Conservation (phyloP, 2,113 vertebrate species). For the Nipponia nippon region DNA sequence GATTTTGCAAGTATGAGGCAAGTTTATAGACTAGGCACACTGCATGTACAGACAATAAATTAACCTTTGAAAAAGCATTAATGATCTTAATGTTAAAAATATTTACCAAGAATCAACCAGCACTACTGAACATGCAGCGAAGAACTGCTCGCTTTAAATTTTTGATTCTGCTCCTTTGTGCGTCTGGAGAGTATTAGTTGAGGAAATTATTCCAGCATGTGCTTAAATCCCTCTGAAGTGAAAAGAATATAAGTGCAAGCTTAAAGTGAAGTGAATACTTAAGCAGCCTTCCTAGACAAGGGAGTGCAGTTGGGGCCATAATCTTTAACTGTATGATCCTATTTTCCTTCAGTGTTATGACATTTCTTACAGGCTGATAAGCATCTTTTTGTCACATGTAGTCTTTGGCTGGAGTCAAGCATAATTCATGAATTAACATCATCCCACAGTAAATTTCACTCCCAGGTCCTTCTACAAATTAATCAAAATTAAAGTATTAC, state of each 20-base stretch:
- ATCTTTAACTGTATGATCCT: background rate
- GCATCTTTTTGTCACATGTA: background rate
- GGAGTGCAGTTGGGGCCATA: background rate
- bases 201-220: background rate
- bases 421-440: background rate
- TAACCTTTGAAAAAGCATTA: background rate
- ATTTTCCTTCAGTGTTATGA: background rate
- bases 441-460: background rate
- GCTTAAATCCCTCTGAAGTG: background rate
- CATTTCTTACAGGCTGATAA: background rate
- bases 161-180: background rate
- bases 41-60: background rate
- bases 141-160: background rate
- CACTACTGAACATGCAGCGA: background rate
- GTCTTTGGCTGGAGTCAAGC: background rate
- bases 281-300: background rate
- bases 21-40: background rate
- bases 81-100: background rate
- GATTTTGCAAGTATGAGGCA: background rate
- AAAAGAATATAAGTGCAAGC: background rate
- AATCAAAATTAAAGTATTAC: background rate
- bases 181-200: background rate
- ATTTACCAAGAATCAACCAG: background rate
- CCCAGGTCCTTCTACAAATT: background rate
- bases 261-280: background rate